phyloP scores from a whole-genome alignment of 2,113 vertebrate species.

The Equus quagga region DNA sequence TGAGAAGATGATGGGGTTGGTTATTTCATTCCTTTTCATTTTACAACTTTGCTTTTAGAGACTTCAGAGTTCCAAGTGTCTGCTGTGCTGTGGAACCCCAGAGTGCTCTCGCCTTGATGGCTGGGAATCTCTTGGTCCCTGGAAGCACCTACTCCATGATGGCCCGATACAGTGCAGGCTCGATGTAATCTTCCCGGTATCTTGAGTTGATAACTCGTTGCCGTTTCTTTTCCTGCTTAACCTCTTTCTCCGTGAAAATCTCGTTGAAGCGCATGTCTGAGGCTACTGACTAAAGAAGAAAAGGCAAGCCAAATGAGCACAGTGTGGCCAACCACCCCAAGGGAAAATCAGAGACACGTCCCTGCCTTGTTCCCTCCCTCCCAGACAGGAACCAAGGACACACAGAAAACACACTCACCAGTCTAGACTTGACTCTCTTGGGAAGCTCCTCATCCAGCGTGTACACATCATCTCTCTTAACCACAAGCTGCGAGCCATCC shows the following conservation, averaged over 20 bases:
- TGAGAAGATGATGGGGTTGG: slow-evolving; percentile 66
- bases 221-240: slow-evolving; percentile 96
- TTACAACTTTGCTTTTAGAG: slow-evolving; percentile 75
- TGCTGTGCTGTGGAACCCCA: slow-evolving; percentile 85
- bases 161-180: slow-evolving; percentile 95
- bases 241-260: slow-evolving; percentile 95
- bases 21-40: slow-evolving; percentile 83
- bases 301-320: slow-evolving; percentile 32
- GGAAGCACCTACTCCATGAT: slow-evolving; percentile 95
- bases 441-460: slow-evolving; percentile 97
- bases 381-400: neutral
- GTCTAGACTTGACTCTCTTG: slow-evolving; percentile 97
- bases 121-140: slow-evolving; percentile 62
- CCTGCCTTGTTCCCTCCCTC: neutral
- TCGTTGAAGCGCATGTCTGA: slow-evolving; percentile 99
- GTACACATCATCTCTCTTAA: slow-evolving; percentile 98
- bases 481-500: slow-evolving; percentile 96
- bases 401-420: slow-evolving; percentile 88
- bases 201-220: slow-evolving; percentile 98
- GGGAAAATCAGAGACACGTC: neutral
- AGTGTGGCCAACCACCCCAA: neutral
- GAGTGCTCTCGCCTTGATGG: slow-evolving; percentile 71
- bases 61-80: slow-evolving; percentile 81
- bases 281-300: slow-evolving; percentile 93
- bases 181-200: slow-evolving; percentile 97